These are phyloP conservation scores for Eupeodes latifasciatus DNA, from an alignment of 2,888 invertebrate genomes.

Conservation along the genomic window DNA sequence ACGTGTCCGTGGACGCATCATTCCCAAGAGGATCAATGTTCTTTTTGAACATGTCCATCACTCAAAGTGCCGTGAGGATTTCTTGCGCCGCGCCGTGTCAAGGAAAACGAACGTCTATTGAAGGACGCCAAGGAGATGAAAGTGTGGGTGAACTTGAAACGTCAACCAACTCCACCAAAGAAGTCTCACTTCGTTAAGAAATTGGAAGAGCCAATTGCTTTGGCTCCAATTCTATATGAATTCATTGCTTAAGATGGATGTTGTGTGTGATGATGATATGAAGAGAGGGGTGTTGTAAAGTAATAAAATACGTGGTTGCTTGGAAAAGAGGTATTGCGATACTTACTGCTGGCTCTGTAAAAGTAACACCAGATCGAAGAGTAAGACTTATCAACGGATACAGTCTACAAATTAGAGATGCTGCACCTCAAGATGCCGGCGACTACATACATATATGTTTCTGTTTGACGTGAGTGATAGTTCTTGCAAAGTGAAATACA, in stretches of 20 bases:
- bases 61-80: no score
- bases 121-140: slow-evolving; percentile 94
- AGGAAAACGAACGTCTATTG: slow-evolving; percentile 93
- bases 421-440: slow-evolving; percentile 87
- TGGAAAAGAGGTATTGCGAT: slow-evolving; percentile 89
- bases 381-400: slow-evolving; percentile 87
- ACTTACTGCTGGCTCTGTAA: slow-evolving; percentile 87
- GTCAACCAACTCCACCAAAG: slow-evolving; percentile 95
- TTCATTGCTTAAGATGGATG: no score
- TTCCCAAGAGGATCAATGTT: slow-evolving; percentile 98
- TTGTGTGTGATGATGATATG: no score
- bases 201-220: no score
- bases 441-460: slow-evolving; percentile 86
- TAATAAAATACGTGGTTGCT: slow-evolving; percentile 86
- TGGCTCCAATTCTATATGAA: no score
- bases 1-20: slow-evolving; percentile 96
- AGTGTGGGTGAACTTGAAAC: slow-evolving; percentile 88
- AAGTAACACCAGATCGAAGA: slow-evolving; percentile 88
- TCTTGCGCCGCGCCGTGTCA: no score
- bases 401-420: slow-evolving; percentile 88
- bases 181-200: no score
- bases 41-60: slow-evolving; percentile 99
- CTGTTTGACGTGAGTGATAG: background rate
- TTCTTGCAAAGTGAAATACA: slow-evolving; percentile 19
- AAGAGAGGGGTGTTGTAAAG: no score